Evolutionary conservation across 2,888 invertebrate genomes (phyloP).

Genomic region (Heliconius sara): DNA sequence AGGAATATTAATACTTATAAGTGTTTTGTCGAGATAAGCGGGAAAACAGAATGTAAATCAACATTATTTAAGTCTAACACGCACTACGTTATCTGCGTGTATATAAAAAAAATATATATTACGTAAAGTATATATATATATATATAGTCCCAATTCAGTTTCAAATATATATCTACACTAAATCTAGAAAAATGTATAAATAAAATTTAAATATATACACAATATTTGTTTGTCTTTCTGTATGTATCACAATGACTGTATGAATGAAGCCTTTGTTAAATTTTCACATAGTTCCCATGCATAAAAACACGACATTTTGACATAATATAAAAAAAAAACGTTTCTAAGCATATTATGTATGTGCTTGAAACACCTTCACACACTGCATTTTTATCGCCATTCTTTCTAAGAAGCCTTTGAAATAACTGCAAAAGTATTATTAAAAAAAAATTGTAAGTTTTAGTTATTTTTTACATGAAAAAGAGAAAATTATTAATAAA

Average conservation of each 20-base stretch:
- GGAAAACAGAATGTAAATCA: no score
- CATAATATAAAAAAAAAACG: conserved; percentile 28
- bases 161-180: not conserved
- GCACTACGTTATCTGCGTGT: not conserved
- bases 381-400: conserved; percentile 47
- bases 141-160: not conserved
- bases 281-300: conserved; percentile 1
- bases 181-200: not conserved
- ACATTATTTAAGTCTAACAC: not conserved
- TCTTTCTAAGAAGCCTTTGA: conserved; percentile 45
- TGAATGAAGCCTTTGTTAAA: conserved; percentile 34
- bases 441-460: not conserved
- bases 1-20: no score
- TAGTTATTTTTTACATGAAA: not conserved
- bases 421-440: conserved; percentile 46
- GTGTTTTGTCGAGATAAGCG: no score
- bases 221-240: not conserved
- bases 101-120: not conserved
- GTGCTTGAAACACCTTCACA: conserved; percentile 40
- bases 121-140: not conserved
- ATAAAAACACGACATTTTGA: conserved; percentile 40
- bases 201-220: not conserved
- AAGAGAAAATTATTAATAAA: not conserved
- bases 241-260: conserved; percentile 6
- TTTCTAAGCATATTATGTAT: conserved; percentile 43